Evolutionary conservation across 2,888 invertebrate genomes (phyloP), one percentile per base, ranked within the genome.

Genomic region (Eumacrocentrus americanus): DNA sequence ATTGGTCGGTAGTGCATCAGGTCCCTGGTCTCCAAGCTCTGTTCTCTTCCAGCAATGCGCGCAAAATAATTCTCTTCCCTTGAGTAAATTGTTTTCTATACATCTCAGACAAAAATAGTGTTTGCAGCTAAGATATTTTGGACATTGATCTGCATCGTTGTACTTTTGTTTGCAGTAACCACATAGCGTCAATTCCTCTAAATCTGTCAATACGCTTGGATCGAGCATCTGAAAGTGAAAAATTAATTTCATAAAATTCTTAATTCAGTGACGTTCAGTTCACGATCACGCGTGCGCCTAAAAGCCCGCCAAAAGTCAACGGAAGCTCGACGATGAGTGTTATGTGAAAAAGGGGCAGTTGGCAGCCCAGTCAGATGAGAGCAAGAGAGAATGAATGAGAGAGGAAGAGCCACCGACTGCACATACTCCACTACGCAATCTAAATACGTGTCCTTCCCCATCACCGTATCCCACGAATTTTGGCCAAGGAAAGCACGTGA

Each of bases 71-170:
- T 89, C 89, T 73, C 85, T 84, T 61, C 87, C 89, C 76, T 88
- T 88, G 76, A 86, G 85, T 72, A 90, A 82, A 73, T 85, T 86
- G 68, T 86, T 85, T 74, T 88, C 87, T 78, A 89, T 87, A 82
- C 90, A 91, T 76, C 88, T 86, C 79, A 90, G 83, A 79, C 91
- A 91, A 81, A 90, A 90, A 82, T 89, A 88, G 80, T 91, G 91
- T 77, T 89, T 88, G 84, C 91, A 91, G 69, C 88, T 86, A 70
- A 91, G 84, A 79, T 89, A 82, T 80, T 91, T 90, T 64, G 90
- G 90, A 76, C 87, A 85, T 76, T 88, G 87, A 79, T 90, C 89
- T 64, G 84, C 83, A 71, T 89, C 89, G 81, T 90, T 90, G 83
- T 89, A 90, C 79, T 88, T 87, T 79, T 87, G 86, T 82, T 89